Percentiles rank a stretch among this genome's conserved stretches.
phyloP scores from a whole-genome alignment of 2,888 invertebrate species.

The Diaphora mendica region DNA sequence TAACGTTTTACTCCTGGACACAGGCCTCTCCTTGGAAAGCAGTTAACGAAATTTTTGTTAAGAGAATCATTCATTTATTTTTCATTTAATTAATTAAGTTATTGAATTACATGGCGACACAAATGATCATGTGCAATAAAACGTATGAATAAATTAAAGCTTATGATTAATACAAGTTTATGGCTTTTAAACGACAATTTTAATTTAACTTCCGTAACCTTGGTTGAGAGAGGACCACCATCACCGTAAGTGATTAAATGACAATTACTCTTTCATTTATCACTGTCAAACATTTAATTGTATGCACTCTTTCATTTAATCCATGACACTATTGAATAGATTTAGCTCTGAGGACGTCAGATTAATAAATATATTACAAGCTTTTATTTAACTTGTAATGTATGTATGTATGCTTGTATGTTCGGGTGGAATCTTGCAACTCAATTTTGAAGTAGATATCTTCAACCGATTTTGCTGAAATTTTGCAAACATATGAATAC shows the following conservation, averaged over 20 bases:
- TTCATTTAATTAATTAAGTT: constrained; percentile 38
- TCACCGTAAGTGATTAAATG: neutral
- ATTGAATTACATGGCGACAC: constrained; percentile 34
- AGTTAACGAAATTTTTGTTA: neutral
- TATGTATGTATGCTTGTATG: no score
- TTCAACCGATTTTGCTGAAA: no score
- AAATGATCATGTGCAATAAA: constrained; percentile 34
- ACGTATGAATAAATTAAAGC: constrained; percentile 28
- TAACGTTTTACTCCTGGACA: no score
- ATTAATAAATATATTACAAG: neutral
- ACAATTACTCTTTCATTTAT: neutral
- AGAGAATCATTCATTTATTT: constrained; percentile 22
- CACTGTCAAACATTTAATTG: neutral
- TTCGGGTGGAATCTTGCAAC: no score
- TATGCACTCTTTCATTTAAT: constrained; percentile 4
- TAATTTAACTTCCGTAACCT: constrained; percentile 8
- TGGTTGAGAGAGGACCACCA: constrained; percentile 10
- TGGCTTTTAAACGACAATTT: constrained; percentile 16
- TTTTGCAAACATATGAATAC: no score
- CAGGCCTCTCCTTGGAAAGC: no score
- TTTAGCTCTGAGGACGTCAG: neutral
- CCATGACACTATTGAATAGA: neutral
- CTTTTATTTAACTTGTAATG: no score
- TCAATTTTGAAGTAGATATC: no score
- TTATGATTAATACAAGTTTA: constrained; percentile 14